phyloP scores from a whole-genome alignment of 2,113 vertebrate genomes.

The Acanthisitta chloris region DNA sequence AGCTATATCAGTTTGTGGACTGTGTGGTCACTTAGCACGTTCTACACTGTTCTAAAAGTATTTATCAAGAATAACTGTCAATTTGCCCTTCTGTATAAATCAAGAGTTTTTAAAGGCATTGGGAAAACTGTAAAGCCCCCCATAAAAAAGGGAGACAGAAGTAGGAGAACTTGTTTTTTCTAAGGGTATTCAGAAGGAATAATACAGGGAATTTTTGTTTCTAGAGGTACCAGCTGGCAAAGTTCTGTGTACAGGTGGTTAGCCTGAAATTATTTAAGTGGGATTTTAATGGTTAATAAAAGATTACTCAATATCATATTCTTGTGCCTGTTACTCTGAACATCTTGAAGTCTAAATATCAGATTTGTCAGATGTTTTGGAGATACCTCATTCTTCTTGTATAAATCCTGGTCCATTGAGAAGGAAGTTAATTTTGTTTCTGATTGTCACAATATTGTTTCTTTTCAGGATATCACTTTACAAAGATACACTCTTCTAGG shows the following conservation, averaged over 20 bases:
- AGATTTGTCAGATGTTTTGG: background rate
- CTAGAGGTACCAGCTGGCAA: background rate
- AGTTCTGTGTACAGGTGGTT: background rate
- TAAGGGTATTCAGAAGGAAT: background rate
- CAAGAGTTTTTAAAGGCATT: background rate
- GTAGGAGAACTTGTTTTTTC: background rate
- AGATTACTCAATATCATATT: background rate
- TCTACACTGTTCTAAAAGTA: background rate
- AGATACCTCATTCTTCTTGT: background rate
- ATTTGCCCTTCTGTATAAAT: background rate
- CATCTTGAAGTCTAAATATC: background rate
- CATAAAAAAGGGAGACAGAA: background rate
- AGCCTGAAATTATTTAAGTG: background rate
- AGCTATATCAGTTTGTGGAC: background rate
- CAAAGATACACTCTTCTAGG: background rate
- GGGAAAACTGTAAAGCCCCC: background rate
- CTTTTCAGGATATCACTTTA: background rate
- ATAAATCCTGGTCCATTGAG: background rate
- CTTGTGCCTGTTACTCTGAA: background rate
- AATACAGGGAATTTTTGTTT: background rate
- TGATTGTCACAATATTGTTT: background rate
- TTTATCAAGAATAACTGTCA: background rate
- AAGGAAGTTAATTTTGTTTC: background rate
- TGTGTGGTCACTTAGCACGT: background rate
- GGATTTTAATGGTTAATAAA: background rate